A percentile compares a stretch with the other conserved stretches of the same genome.
Conservation (phyloP, 2,888 invertebrate species). For the Leptopilina drosophilae region DNA sequence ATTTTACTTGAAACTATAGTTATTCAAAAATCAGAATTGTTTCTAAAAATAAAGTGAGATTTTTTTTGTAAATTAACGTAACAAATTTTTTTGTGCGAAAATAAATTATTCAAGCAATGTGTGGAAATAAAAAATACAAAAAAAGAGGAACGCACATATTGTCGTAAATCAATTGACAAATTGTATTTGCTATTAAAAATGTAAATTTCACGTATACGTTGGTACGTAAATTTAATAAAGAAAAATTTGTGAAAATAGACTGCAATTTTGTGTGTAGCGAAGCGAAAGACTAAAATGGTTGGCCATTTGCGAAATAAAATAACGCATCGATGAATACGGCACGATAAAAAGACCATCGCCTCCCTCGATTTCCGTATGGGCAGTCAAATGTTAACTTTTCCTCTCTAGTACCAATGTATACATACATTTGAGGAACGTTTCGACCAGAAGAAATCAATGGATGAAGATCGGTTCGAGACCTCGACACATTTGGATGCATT, state of each 20-base stretch:
- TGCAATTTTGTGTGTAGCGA: constrained; percentile 10
- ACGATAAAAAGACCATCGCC: constrained; percentile 57
- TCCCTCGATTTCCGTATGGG: constrained; percentile 42
- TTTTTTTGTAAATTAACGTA: too few species aligned
- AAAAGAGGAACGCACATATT: too few species aligned
- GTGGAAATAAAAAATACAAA: too few species aligned
- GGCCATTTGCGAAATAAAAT: constrained; percentile 68
- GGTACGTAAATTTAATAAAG: neutral
- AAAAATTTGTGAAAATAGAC: constrained; percentile 1
- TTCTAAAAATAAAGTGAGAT: too few species aligned
- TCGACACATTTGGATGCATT: constrained; percentile 21
- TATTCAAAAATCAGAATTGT: too few species aligned
- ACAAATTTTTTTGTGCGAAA: too few species aligned
- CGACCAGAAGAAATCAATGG: constrained; percentile 22
- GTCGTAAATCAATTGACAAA: too few species aligned
- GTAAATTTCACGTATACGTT: too few species aligned
- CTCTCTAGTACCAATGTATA: constrained; percentile 10
- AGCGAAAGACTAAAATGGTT: constrained; percentile 54
- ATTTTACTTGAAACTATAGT: too few species aligned
- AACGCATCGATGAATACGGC: constrained; percentile 64
- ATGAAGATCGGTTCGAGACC: constrained; percentile 25
- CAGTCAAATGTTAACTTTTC: constrained; percentile 39
- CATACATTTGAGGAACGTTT: constrained; percentile 15
- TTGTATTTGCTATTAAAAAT: too few species aligned
- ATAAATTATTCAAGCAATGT: too few species aligned